Conservation (phyloP, 2,113 vertebrate species). For the Notiomystis cincta region DNA sequence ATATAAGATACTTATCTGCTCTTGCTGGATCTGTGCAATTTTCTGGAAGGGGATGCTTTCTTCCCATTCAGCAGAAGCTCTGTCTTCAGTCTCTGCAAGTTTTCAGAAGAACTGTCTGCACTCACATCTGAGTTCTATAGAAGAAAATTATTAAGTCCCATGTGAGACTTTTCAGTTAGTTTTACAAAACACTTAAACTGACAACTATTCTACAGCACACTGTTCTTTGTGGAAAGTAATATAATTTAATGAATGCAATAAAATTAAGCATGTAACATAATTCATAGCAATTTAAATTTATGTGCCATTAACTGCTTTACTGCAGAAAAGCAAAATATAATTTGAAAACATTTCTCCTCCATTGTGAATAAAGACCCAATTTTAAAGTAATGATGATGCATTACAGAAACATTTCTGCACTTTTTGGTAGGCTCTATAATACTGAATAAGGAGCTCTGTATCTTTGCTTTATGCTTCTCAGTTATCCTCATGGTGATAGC, state of each 20-base stretch:
- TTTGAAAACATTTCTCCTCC: slow-evolving; percentile 15
- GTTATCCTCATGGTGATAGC: neutral
- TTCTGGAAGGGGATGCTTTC: neutral
- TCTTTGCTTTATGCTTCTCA: neutral
- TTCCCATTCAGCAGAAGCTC: neutral
- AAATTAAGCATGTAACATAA: neutral
- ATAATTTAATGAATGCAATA: neutral
- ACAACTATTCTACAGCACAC: neutral
- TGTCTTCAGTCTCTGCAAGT: neutral
- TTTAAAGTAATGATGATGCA: neutral
- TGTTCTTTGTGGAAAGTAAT: neutral
- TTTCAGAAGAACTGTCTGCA: neutral
- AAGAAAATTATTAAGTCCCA: neutral
- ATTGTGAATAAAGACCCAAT: neutral
- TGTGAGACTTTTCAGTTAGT: neutral
- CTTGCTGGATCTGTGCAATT: neutral
- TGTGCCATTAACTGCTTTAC: neutral
- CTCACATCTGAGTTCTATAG: neutral
- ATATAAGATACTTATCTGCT: slow-evolving; percentile 41
- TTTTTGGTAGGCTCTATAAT: neutral
- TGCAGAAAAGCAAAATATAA: neutral
- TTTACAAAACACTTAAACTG: slow-evolving; percentile 20
- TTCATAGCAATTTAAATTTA: neutral
- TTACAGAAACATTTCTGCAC: neutral
- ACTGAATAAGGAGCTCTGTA: neutral